Conservation (phyloP, 2,113 vertebrate species). For the Plotosus lineatus region DNA sequence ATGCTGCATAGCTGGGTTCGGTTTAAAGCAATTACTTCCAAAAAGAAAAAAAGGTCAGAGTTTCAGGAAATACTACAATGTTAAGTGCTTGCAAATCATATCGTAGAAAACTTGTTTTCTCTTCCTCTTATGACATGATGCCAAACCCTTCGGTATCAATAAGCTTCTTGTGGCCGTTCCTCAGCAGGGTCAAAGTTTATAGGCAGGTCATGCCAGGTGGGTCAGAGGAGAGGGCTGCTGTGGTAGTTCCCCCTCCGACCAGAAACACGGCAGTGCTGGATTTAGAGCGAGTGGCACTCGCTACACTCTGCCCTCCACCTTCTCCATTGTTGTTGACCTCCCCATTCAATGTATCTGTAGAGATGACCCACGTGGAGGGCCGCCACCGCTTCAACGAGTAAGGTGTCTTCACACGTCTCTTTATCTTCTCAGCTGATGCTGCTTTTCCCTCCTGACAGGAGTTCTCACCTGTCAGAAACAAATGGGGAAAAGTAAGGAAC, state of each 20-base stretch:
- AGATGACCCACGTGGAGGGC: conserved; percentile 95
- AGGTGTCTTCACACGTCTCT: conserved; percentile 96
- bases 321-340: conserved; percentile 83
- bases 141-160: conserved; percentile 32
- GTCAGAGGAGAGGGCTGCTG: conserved; percentile 77
- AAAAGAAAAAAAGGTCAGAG: conserved; percentile 52
- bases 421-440: conserved; percentile 93
- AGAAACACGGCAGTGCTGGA: conserved; percentile 92
- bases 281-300: conserved; percentile 76
- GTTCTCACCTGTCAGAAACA: conserved; percentile 76
- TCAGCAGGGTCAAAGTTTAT: conserved; percentile 34
- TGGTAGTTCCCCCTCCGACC: conserved; percentile 82
- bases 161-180: conserved; percentile 19
- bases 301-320: conserved; percentile 40
- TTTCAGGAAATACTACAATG: conserved; percentile 63
- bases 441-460: conserved; percentile 76
- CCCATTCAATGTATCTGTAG: conserved; percentile 83
- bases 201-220: conserved; percentile 47
- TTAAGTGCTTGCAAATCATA: conserved; percentile 56
- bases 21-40: conserved; percentile 88
- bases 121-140: conserved; percentile 60
- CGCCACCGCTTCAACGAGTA: conserved; percentile 98
- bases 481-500: not conserved
- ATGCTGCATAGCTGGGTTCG: conserved; percentile 99
- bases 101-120: conserved; percentile 38